Evolutionary conservation across 2,113 vertebrate species (phyloP).

Genomic region (Nesospiza acunhae): DNA sequence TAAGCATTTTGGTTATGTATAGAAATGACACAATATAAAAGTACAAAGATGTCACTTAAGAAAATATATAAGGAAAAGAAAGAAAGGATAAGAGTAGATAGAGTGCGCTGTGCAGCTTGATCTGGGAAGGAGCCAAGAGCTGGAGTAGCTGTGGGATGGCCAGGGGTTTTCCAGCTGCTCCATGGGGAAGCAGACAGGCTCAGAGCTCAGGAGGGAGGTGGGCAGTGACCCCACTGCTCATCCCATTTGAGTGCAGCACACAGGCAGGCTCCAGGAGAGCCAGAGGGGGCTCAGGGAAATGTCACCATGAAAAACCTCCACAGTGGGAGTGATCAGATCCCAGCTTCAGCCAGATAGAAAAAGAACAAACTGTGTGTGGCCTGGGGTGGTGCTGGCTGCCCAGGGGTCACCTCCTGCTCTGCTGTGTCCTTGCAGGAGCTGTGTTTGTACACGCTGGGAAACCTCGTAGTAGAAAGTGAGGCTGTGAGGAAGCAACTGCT

Average conservation of each 20-base stretch:
- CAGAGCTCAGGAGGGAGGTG: not conserved
- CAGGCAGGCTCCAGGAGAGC: not conserved
- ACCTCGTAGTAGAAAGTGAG: conserved; percentile 87
- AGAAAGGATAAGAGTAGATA: not conserved
- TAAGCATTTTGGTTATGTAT: not conserved
- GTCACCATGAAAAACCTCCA: not conserved
- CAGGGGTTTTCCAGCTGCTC: not conserved
- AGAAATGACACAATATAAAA: not conserved
- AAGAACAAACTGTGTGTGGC: not conserved
- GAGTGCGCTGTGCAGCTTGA: rapidly evolving
- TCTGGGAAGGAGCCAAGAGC: not conserved
- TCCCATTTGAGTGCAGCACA: not conserved
- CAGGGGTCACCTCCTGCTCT: not conserved
- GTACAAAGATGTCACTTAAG: not conserved
- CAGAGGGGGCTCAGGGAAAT: not conserved
- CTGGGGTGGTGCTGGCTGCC: not conserved
- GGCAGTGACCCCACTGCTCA: not conserved
- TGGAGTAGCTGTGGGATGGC: not conserved
- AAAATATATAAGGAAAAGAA: not conserved
- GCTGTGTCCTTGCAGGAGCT: conserved; percentile 81
- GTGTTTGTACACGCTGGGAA: conserved; percentile 93
- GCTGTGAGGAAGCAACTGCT: conserved; percentile 86
- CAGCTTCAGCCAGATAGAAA: not conserved
- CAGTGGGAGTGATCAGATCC: not conserved
- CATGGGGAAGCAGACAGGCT: not conserved